Base-by-base conservation (phyloP, 2,888 invertebrate genomes). In the Eudasyphora cyanicolor region DNA sequence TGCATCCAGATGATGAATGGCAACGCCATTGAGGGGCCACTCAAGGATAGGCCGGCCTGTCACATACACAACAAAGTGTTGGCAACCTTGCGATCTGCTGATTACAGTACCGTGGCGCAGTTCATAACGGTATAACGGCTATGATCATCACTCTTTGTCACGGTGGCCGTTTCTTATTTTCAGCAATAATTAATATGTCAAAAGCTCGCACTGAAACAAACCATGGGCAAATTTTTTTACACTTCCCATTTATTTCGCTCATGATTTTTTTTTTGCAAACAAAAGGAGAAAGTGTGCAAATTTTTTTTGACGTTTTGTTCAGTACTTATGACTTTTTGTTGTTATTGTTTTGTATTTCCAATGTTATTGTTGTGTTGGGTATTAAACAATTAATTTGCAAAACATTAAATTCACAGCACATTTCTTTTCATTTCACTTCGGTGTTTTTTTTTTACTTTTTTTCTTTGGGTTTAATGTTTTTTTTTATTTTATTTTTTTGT, bases 201-300 rank as follows among this genome's bases (percentile, higher is more conserved):
- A 82, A 78, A 75, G 32, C 71, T 77, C 45, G 45, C 17, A 49
- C n/a, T n/a, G n/a, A 32, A 49, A 75, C 70, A 71, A 80, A 78
- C 62, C 54, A 71, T 35, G 78, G 64, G 19, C 51, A 57, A 54
- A 64, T 32, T 67, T 17, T 70, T 49, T 74, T 62, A 51, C 29
- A 75, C 24, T 42, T 12, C 29, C 38, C 21, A 51, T 29, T 38
- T 54, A 71, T 54, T 74, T 57, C 17, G 21, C 42, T 27, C 12
- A 67, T 27, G 21, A 17, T 62, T 75, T 60, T 64, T 21, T 5
- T 42, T 69, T 57, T 29, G 10, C 35, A 0, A 54, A 76, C 62
- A 76, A 81, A 62, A 71, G 77, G 83, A 78, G 83, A 81, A 80
- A 82, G 80, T 82, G 67, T 76, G 60, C 73, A 74, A 74, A 70